Percentiles rank a stretch among this genome's conserved stretches.
These are phyloP conservation scores for Siniperca scherzeri DNA, from an alignment of 2,797 vertebrate genomes.

Conservation along the genomic window DNA sequence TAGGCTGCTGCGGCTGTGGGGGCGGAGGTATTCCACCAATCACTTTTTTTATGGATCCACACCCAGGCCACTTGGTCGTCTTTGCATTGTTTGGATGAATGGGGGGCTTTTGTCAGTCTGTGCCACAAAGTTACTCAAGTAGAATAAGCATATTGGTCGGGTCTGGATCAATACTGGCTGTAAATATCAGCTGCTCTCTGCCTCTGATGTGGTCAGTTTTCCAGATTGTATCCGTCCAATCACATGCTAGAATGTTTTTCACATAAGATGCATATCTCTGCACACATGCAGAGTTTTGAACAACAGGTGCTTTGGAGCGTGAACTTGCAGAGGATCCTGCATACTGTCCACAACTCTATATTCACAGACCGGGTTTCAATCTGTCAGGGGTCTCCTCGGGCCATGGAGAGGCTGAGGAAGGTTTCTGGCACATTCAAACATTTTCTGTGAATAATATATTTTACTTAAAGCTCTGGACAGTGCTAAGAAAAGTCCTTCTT, in stretches of 20 bases:
- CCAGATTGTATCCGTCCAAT: background rate
- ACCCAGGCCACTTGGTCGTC: conserved; percentile 33
- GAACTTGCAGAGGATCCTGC: background rate
- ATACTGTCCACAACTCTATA: background rate
- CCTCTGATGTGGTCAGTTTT: background rate
- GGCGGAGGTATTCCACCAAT: conserved; percentile 53
- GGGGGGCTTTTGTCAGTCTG: background rate
- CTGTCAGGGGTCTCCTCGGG: background rate
- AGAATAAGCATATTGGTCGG: conserved; percentile 4
- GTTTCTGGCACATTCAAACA: background rate
- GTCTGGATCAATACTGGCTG: conserved; percentile 33
- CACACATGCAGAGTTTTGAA: background rate
- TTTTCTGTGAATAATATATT: background rate
- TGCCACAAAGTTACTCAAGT: background rate
- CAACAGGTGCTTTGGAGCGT: conserved; percentile 18
- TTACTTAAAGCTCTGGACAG: background rate
- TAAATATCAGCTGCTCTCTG: conserved; percentile 37
- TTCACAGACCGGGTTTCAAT: background rate
- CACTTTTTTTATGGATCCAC: conserved; percentile 51
- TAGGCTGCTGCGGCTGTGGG: conserved; percentile 23
- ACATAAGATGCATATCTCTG: background rate
- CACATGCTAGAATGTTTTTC: conserved; percentile 9
- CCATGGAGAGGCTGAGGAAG: background rate
- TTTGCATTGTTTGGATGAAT: conserved; percentile 46
- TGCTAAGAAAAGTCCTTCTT: background rate